Evolutionary conservation across 2,797 vertebrate species (phyloP).

Genomic region (Eutrigla gurnardus): DNA sequence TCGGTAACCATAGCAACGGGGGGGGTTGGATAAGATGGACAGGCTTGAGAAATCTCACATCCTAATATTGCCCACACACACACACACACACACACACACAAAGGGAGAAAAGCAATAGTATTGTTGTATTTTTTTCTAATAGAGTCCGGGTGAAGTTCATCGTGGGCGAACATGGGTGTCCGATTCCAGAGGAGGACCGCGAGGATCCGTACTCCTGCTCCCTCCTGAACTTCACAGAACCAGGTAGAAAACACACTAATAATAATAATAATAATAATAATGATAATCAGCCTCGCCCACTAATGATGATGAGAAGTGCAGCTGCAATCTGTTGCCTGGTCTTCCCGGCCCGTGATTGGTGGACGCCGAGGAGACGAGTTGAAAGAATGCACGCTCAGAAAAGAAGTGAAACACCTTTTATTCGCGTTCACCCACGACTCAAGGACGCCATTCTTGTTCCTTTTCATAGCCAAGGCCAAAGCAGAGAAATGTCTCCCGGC

Average conservation of each 20-base stretch:
- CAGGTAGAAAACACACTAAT: conserved; percentile 79
- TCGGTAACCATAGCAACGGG: conserved; percentile 76
- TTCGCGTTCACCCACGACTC: conserved; percentile 72
- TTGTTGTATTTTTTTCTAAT: conserved; percentile 56
- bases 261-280: not conserved
- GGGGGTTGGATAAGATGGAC: conserved; percentile 63
- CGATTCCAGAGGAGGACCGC: conserved; percentile 92
- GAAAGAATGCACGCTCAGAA: conserved; percentile 58
- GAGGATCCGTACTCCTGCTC: conserved; percentile 96
- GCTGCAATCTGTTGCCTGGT: conserved; percentile 34
- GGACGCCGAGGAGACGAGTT: conserved; percentile 16
- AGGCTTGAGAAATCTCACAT: conserved; percentile 61
- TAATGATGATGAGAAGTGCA: not conserved
- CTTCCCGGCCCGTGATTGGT: too few relatives aligned
- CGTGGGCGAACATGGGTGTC: conserved; percentile 91
- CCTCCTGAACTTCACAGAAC: conserved; percentile 91
- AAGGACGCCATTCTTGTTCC: conserved; percentile 68
- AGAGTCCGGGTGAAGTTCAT: conserved; percentile 98
- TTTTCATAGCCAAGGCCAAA: conserved; percentile 51
- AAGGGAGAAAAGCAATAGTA: not conserved
- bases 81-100: not conserved
- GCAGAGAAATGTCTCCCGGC: conserved; percentile 51
- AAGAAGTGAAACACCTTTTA: conserved; percentile 56
- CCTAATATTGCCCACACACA: conserved; percentile 33
- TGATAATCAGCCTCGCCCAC: not conserved